Evolutionary conservation across 2,797 vertebrate genomes (phyloP).

Genomic region (Bothrops alternatus): DNA sequence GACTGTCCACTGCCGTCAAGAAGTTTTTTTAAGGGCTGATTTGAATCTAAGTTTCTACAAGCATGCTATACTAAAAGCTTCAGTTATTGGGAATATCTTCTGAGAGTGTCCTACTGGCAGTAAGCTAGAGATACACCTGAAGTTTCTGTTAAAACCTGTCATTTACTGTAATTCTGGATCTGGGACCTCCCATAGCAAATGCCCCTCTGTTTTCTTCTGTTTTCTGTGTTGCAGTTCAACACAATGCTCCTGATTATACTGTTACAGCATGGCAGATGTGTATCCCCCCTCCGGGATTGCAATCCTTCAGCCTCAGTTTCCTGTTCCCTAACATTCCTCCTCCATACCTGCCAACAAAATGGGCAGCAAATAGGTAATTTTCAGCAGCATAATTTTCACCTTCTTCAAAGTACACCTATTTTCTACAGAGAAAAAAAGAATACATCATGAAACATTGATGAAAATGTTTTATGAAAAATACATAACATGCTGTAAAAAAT

Average conservation of each 20-base stretch:
- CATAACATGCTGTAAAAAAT: background rate
- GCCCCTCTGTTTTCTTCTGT: background rate
- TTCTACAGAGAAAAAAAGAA: background rate
- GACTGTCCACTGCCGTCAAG: background rate
- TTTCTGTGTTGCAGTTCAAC: background rate
- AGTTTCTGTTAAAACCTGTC: background rate
- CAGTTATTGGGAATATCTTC: background rate
- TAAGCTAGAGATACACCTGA: background rate
- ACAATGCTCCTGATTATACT: background rate
- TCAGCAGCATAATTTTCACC: background rate
- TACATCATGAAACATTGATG: background rate
- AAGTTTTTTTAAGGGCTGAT: background rate
- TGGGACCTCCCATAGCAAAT: background rate
- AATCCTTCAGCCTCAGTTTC: background rate
- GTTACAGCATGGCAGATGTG: background rate
- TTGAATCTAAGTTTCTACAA: background rate
- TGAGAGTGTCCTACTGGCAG: background rate
- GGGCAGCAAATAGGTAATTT: background rate
- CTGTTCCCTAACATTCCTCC: background rate
- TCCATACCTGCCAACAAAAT: background rate
- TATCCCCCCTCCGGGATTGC: background rate
- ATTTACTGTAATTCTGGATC: background rate
- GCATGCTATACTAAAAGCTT: background rate
- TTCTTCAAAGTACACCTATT: background rate
- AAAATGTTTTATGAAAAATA: background rate